Conservation (phyloP, 2,113 vertebrate species). For the Mesitornis unicolor region DNA sequence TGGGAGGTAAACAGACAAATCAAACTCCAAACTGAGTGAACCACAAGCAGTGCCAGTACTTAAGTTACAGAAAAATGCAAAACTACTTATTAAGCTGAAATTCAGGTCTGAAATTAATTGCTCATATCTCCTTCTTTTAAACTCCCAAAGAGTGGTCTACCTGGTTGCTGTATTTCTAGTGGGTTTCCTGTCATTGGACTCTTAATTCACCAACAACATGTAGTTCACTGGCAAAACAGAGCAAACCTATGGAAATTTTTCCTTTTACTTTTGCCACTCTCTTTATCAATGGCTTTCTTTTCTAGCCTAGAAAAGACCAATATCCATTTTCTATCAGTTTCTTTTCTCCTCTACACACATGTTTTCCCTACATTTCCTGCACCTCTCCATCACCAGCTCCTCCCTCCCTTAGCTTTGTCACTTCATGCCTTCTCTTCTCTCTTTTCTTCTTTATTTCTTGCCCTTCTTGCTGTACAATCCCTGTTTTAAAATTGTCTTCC, state of each 20-base stretch:
- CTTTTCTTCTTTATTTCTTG: background rate
- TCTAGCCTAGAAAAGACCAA: background rate
- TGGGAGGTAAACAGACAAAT: background rate
- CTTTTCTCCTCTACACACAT: background rate
- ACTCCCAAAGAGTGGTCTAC: background rate
- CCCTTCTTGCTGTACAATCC: background rate
- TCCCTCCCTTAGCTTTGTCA: background rate
- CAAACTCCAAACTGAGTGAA: background rate
- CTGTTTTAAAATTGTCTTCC: background rate
- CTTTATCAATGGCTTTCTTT: background rate
- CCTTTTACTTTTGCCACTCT: background rate
- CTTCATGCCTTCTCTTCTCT: background rate
- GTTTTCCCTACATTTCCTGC: background rate
- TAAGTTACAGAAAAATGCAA: background rate
- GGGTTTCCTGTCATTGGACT: background rate
- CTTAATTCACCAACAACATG: background rate
- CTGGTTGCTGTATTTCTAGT: background rate
- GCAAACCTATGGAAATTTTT: background rate
- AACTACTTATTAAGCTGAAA: background rate
- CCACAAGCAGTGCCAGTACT: background rate
- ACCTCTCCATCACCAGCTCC: background rate
- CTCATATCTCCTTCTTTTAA: background rate
- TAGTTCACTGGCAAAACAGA: background rate
- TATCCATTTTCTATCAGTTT: background rate
- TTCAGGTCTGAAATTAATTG: background rate